Evolutionary conservation across 2,113 vertebrate genomes (phyloP).

Genomic region (Tauraco erythrolophus): DNA sequence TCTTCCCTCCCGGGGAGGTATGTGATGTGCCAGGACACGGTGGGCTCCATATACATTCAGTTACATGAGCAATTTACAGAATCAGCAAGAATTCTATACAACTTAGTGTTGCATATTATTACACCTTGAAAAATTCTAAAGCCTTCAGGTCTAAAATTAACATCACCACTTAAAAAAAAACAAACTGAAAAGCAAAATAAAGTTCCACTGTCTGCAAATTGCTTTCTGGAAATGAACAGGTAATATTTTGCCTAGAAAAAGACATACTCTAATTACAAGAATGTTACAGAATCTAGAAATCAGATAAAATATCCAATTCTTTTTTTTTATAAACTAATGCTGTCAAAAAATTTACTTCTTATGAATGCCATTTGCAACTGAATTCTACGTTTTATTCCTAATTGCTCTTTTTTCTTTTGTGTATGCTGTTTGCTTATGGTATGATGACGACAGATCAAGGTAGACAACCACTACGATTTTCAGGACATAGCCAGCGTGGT

Average conservation of each 20-base stretch:
- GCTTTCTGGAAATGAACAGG: neutral
- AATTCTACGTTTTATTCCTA: neutral
- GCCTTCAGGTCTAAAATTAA: neutral
- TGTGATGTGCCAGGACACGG: neutral
- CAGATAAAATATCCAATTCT: neutral
- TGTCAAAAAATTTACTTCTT: neutral
- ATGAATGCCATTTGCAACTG: neutral
- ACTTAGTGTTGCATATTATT: neutral
- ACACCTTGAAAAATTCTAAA: neutral
- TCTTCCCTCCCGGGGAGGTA: neutral
- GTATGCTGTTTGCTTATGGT: slow-evolving; percentile 3
- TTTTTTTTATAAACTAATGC: neutral
- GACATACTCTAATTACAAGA: neutral
- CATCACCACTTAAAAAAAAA: neutral
- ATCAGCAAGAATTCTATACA: fast-evolving
- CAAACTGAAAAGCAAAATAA: neutral
- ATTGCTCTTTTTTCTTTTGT: slow-evolving; percentile 47
- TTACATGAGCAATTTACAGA: neutral
- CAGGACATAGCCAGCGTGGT: slow-evolving; percentile 99
- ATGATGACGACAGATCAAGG: slow-evolving; percentile 87
- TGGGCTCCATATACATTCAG: neutral
- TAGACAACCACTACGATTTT: slow-evolving; percentile 98
- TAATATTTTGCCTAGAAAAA: neutral
- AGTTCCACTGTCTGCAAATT: neutral
- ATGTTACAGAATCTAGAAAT: neutral